Percentiles rank a stretch among this genome's conserved stretches.
Conservation (phyloP, 2,113 vertebrate genomes). For the Lampris incognitus region DNA sequence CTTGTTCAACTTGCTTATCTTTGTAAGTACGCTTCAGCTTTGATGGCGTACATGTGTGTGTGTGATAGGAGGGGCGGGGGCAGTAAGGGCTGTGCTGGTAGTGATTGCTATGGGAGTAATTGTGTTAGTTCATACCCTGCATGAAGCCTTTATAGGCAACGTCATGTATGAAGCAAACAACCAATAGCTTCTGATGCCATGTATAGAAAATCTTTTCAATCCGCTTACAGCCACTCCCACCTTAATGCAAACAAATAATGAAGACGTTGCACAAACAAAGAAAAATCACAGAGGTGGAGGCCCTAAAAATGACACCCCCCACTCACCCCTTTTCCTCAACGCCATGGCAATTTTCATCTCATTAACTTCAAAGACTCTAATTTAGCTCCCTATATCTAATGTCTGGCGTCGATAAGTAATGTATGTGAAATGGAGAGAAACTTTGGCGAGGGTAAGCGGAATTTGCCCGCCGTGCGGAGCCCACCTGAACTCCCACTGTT, state of each 20-base stretch:
- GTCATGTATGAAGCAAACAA: conserved; percentile 47
- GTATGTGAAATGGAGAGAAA: conserved; percentile 60
- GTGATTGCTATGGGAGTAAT: conserved; percentile 39
- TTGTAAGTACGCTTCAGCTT: conserved; percentile 85
- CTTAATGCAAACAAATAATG: conserved; percentile 37
- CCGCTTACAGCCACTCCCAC: neutral
- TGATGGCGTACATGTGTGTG: conserved; percentile 20
- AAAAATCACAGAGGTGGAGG: conserved; percentile 25
- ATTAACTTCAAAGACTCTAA: conserved; percentile 64
- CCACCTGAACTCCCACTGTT: conserved; percentile 13
- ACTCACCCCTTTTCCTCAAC: conserved; percentile 29
- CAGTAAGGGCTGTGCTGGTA: neutral
- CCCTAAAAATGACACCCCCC: conserved; percentile 28
- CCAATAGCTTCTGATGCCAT: conserved; percentile 22
- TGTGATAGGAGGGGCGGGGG: neutral
- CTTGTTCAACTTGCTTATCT: conserved; percentile 90
- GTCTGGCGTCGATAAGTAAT: conserved; percentile 50
- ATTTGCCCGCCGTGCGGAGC: conserved; percentile 13
- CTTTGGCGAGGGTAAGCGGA: conserved; percentile 37
- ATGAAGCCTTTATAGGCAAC: conserved; percentile 46
- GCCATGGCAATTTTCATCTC: conserved; percentile 65
- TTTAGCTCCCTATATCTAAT: conserved; percentile 47
- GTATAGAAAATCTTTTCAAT: conserved; percentile 39
- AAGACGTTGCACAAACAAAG: conserved; percentile 46
- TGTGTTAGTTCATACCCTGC: conserved; percentile 58